Base-by-base conservation (phyloP, 2,888 invertebrate species). In the Ormyrus nitidulus region DNA sequence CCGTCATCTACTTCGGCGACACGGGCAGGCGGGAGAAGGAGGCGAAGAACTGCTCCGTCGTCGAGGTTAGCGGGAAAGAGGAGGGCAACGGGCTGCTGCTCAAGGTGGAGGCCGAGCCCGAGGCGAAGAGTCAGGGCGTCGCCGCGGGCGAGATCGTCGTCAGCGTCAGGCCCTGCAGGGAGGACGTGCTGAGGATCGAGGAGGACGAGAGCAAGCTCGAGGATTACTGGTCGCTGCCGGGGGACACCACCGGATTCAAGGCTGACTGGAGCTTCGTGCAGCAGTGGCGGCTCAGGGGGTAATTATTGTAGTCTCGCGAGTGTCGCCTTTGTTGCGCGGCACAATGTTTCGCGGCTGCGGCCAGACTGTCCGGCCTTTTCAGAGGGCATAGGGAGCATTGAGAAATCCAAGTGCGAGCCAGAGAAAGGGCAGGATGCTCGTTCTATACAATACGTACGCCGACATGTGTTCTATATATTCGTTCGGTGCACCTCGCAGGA, bases 251-350 rank as follows among this genome's bases (percentile, higher is more conserved):
- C 82, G 92, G 89, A 48, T 90, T 92, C 86, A 91, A 93, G 83
- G 94, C 93, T 82, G 95, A 95, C 88, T 95, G 95, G 95, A 94
- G 95, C 87, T 95, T 94, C 88, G 94, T 95, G 69, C 95, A 95
- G 89, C 93, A 93, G 87, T 95, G 95, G 95, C 92, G 95, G 87
- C 85, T 90, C 56, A 93, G 93, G 91, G 93, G 94, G 94, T 94
- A 91, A 88, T 19, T 56, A 34, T 34, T 3, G 34, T 4, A 34
- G 34, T 34, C 4, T 4, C 34, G 0, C 7, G 62, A 7, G 10
- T n/a, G 8, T n/a, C 44, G 4, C 10, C 34, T 34, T 44, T 59
- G 34, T 62, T 19, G 19, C 19, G 46, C 10, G 3, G 56, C 11
- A 10, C 53, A n/a, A 56, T 56, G 13, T 13, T 6, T 0, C 13